Base-by-base conservation (phyloP, 2,888 invertebrate species). In the Exephanes ischioxanthus region DNA sequence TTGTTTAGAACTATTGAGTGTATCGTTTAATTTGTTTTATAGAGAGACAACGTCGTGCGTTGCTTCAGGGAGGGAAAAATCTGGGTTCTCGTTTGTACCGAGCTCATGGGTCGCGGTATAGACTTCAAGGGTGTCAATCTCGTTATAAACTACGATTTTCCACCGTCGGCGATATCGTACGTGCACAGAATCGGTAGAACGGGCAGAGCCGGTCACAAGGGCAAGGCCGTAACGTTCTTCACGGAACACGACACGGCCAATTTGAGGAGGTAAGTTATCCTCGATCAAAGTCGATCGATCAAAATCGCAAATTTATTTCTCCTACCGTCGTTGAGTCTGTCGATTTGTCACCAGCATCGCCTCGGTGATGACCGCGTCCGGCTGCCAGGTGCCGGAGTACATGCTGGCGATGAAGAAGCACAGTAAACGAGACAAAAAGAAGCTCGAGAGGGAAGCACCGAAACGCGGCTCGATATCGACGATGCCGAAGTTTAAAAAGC, bases 101-200 rank as follows among this genome's bases (percentile, higher is more conserved):
- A 99, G 94, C 95, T 99, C 88, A 97, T 99, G 97, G 98, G 98
- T 0, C 96, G 99, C 88, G 99, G 99, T 87, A 97, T 99, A 87
- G 99, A 99, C 95, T 99, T 99, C 94, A 98, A 98, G 91, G 98
- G 98, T 0, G 98, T 99, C 68, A 99, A 98, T 95, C 95, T 99
- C 41, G 99, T 99, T 45, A 95, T 99, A 88, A 99, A 99, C 95
- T 99, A 99, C 93, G 99, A 99, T 95, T 98, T 99, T 94, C 99
- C 99, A 22, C 97, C 97, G 0, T 97, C 97, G 0, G 96, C 97
- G 81, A 97, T 98, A 90, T 96, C 98, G 0, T 99, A 99, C 91
- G 97, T 99, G 90, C 99, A 99, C 94, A 96, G 98, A 85, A 96
- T 97, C 84, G 98, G 98, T 33, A 95, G 99, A 73, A 99, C 99